Evolutionary conservation across 2,797 vertebrate species (phyloP).

Genomic region (Rhynchotus rufescens): DNA sequence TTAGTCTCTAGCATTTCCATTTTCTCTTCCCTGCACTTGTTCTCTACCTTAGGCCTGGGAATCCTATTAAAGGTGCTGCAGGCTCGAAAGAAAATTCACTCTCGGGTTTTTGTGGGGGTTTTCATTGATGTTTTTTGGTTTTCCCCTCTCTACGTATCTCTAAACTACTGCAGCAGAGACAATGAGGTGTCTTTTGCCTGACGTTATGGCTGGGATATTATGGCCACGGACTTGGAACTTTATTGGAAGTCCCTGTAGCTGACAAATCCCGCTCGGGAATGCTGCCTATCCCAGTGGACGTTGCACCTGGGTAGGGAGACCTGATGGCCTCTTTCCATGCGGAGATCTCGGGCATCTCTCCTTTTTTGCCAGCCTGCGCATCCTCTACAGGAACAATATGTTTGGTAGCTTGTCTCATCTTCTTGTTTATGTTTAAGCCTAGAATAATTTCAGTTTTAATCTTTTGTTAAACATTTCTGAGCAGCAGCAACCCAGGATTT

Average conservation of each 20-base stretch:
- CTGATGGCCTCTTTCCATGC: background rate
- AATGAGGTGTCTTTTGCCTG: background rate
- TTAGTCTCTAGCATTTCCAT: slow-evolving; percentile 12
- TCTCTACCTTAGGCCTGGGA: background rate
- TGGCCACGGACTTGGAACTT: background rate
- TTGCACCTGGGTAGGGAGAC: background rate
- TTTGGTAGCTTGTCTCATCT: background rate
- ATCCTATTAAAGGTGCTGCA: background rate
- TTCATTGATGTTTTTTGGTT: background rate
- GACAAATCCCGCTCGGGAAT: background rate
- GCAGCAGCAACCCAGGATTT: background rate
- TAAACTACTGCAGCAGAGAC: background rate
- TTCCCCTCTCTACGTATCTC: background rate
- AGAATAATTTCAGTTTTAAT: background rate
- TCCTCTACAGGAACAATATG: fast-evolving
- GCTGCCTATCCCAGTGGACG: background rate
- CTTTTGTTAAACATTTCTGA: background rate
- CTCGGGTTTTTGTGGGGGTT: too few relatives aligned
- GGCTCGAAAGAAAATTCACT: background rate
- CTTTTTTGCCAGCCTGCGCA: background rate
- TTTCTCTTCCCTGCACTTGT: background rate
- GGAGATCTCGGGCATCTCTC: background rate
- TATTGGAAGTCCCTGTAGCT: background rate
- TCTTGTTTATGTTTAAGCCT: background rate
- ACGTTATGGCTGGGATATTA: background rate